phyloP scores from a whole-genome alignment of 2,797 vertebrate genomes.

The Rousettus madagascariensis region DNA sequence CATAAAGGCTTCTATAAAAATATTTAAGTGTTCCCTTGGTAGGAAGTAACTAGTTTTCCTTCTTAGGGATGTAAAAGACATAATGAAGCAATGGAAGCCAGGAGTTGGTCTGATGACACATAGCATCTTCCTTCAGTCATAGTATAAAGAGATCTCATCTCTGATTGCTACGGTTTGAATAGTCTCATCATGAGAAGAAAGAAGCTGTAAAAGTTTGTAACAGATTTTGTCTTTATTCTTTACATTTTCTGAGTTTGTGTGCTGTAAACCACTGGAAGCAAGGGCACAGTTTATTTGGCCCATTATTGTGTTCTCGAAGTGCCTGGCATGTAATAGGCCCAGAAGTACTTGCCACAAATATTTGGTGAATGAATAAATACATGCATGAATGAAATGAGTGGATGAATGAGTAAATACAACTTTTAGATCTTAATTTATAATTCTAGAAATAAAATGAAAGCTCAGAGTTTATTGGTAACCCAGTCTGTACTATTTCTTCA shows the following conservation, averaged over 20 bases:
- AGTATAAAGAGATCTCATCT: neutral
- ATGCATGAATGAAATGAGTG: neutral
- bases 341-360: neutral
- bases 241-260: neutral
- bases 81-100: neutral
- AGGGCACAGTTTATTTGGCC: neutral
- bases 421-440: neutral
- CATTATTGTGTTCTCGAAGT: neutral
- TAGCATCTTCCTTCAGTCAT: neutral
- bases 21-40: neutral
- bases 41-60: neutral
- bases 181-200: neutral
- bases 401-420: neutral
- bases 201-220: neutral
- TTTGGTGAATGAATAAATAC: neutral
- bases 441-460: neutral
- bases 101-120: neutral
- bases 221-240: neutral
- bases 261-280: neutral
- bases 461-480: slow-evolving; percentile 48
- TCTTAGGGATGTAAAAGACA: neutral
- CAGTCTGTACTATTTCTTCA: slow-evolving; percentile 68
- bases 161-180: neutral
- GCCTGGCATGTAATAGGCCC: neutral
- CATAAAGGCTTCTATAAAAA: slow-evolving; percentile 9